A percentile compares a stretch with the other conserved stretches of the same genome.
phyloP scores from a whole-genome alignment of 2,113 vertebrate genomes.

The Tetraodon nigroviridis region DNA sequence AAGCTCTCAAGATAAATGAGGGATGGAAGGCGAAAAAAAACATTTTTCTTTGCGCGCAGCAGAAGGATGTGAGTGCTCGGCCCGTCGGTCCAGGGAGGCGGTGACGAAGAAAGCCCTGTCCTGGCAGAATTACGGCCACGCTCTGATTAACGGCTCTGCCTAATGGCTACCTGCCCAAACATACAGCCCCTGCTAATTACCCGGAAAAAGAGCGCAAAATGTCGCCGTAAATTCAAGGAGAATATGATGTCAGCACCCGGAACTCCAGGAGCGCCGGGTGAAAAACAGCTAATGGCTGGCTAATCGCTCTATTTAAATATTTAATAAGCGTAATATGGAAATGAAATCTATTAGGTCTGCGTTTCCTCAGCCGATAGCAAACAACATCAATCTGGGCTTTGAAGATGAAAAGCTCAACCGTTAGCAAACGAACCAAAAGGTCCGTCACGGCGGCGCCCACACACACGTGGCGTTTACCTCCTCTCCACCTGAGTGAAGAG shows the following conservation, averaged over 20 bases:
- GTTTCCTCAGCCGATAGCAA: too few species aligned
- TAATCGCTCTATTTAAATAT: too few species aligned
- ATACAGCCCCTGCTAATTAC: background rate
- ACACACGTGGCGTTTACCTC: slow-evolving; percentile 24
- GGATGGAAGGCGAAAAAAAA: slow-evolving; percentile 46
- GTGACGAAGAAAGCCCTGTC: slow-evolving; percentile 2
- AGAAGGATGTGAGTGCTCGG: slow-evolving; percentile 20
- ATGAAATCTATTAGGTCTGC: too few species aligned
- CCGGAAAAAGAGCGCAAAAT: slow-evolving; percentile 1
- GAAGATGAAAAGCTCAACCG: too few species aligned
- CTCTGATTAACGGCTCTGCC: background rate
- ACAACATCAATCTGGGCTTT: too few species aligned
- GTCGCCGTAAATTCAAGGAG: background rate
- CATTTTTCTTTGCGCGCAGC: slow-evolving; percentile 30
- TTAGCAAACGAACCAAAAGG: background rate
- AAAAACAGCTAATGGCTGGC: too few species aligned
- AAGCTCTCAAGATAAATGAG: slow-evolving; percentile 53
- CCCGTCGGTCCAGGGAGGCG: slow-evolving; percentile 8
- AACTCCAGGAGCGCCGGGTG: too few species aligned
- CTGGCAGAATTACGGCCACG: slow-evolving; percentile 1
- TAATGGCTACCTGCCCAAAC: too few species aligned
- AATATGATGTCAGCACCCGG: background rate
- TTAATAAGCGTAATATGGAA: too few species aligned
- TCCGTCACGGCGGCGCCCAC: slow-evolving; percentile 12
- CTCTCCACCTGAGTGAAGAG: slow-evolving; percentile 21